phyloP scores from a whole-genome alignment of 2,888 invertebrate species.

The Ectemnius cavifrons region DNA sequence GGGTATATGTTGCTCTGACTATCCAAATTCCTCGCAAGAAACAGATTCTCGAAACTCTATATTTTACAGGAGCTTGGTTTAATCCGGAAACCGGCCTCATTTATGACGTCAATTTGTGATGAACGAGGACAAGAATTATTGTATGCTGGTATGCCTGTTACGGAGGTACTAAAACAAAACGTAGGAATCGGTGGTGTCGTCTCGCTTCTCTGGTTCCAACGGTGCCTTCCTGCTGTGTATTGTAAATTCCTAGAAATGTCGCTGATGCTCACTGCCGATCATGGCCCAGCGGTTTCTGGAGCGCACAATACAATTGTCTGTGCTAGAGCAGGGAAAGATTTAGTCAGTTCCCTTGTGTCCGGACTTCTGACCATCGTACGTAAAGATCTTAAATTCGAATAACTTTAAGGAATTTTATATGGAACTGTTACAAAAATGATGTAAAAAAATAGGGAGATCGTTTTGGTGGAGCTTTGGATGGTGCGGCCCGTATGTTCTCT shows the following conservation, averaged over 20 bases:
- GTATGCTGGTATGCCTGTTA: constrained; percentile 96
- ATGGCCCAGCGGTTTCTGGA: constrained; percentile 98
- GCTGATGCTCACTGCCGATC: constrained; percentile 98
- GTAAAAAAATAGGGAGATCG: constrained; percentile 88
- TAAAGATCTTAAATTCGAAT: constrained; percentile 54
- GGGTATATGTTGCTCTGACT: constrained; percentile 78
- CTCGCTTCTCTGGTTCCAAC: constrained; percentile 98
- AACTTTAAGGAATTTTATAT: too few species aligned
- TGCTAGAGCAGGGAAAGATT: constrained; percentile 97
- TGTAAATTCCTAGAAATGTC: constrained; percentile 99
- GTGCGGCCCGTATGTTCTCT: constrained; percentile 98
- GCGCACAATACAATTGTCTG: constrained; percentile 99
- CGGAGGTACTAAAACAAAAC: constrained; percentile 93
- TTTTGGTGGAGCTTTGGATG: constrained; percentile 98
- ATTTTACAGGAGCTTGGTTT: constrained; percentile 91
- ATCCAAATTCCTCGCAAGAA: not conserved
- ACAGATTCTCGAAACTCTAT: not conserved
- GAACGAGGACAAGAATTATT: constrained; percentile 98
- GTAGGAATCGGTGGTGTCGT: constrained; percentile 99
- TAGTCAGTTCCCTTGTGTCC: constrained; percentile 96
- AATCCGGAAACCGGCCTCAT: constrained; percentile 98
- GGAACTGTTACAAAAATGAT: too few species aligned
- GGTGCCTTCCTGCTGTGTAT: constrained; percentile 95
- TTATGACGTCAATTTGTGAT: constrained; percentile 99
- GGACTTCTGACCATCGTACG: constrained; percentile 97